Evolutionary conservation across 2,797 vertebrate species (phyloP).

Genomic region (Aplochiton taeniatus): DNA sequence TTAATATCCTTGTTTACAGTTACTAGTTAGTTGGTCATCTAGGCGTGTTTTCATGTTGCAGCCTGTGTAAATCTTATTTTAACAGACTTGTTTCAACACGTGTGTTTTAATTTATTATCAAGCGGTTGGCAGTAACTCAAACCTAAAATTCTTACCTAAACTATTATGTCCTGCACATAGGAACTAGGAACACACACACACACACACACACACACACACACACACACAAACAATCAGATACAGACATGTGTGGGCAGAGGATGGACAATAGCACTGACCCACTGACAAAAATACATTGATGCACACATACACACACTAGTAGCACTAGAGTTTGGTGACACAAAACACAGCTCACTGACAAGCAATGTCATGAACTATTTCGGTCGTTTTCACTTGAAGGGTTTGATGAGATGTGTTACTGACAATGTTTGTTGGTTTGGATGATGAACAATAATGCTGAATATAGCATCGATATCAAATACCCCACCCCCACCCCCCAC

Average conservation of each 20-base stretch:
- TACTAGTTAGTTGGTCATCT: no score
- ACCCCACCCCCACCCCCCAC: not conserved
- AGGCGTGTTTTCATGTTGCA: no score
- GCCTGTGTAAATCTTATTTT: no score
- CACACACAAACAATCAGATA: not conserved
- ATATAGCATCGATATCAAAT: no score
- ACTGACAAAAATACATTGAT: conserved; percentile 9
- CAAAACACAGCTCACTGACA: not conserved
- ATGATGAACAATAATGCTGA: no score
- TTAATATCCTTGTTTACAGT: not conserved
- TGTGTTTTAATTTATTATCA: no score
- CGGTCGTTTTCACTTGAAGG: not conserved
- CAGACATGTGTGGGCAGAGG: conserved; percentile 1
- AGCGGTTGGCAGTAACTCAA: no score
- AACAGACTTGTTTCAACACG: no score
- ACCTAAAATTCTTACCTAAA: no score
- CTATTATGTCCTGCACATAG: no score
- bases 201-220: not conserved
- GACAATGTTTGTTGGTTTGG: not conserved
- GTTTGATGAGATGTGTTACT: not conserved
- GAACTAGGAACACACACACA: not conserved
- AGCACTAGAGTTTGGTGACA: no score
- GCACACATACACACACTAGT: conserved; percentile 4
- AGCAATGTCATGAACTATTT: not conserved
- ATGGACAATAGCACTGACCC: not conserved